A percentile compares a stretch with the other conserved stretches of the same genome.
These are phyloP conservation scores for Pelodiscus sinensis DNA, from an alignment of 2,113 vertebrate genomes.

Conservation along the genomic window DNA sequence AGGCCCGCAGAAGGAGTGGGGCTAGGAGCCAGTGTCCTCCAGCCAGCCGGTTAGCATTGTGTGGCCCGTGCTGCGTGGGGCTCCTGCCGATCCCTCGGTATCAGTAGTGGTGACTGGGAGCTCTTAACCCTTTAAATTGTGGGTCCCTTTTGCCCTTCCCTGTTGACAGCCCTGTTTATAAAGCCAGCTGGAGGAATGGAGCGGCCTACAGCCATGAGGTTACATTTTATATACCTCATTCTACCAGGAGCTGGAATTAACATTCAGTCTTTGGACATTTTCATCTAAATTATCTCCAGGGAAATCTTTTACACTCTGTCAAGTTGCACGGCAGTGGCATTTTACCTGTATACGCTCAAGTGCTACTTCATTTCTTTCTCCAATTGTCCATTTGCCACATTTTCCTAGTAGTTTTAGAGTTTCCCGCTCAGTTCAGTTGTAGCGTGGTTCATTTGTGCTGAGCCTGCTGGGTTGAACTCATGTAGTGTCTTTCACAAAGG, in stretches of 20 bases:
- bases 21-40: too few relatives aligned
- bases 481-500: background rate
- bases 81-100: too few relatives aligned
- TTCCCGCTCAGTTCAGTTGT: background rate
- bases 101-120: too few relatives aligned
- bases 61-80: too few relatives aligned
- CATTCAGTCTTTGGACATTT: background rate
- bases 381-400: background rate
- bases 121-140: too few relatives aligned
- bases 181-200: fast-evolving
- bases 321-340: background rate
- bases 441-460: background rate
- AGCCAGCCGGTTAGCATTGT: too few relatives aligned
- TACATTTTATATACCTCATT: background rate
- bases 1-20: too few relatives aligned
- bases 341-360: background rate
- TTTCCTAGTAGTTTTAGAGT: background rate
- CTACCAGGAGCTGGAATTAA: background rate
- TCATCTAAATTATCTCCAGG: background rate
- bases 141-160: too few relatives aligned
- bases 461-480: background rate
- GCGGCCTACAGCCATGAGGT: background rate
- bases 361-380: background rate
- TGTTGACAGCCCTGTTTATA: background rate
- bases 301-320: background rate